Percentiles rank a stretch among this genome's conserved stretches.
phyloP scores from a whole-genome alignment of 2,888 invertebrate genomes.

The Schrankia costaestrigalis region DNA sequence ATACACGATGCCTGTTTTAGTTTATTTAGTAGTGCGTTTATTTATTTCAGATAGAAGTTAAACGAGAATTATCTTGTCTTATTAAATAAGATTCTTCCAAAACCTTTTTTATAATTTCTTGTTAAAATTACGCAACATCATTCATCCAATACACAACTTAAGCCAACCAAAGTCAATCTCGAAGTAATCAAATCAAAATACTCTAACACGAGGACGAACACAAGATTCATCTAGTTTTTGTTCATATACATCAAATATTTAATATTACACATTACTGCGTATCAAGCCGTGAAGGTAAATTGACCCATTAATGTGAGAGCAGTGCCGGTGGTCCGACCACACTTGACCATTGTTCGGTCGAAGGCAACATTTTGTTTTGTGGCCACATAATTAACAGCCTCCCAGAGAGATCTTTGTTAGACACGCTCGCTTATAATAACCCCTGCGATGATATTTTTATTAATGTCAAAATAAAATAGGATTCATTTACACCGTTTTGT shows the following conservation, averaged over 20 bases:
- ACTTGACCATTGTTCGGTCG: constrained; percentile 69
- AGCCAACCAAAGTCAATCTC: constrained; percentile 2
- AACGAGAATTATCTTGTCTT: no score
- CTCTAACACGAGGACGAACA: constrained; percentile 17
- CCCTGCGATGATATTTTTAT: constrained; percentile 79
- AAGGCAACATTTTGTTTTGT: constrained; percentile 72
- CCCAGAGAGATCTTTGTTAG: constrained; percentile 77
- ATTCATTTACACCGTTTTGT: constrained; percentile 52
- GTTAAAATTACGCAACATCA: not conserved
- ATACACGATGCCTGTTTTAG: no score
- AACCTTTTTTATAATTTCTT: not conserved
- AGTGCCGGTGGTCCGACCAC: constrained; percentile 69
- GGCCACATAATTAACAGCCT: constrained; percentile 77
- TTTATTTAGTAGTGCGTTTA: no score
- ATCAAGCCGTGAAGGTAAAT: constrained; percentile 49
- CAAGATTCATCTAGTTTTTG: constrained; percentile 26
- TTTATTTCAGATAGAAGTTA: no score
- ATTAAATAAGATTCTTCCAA: no score
- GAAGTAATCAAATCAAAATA: constrained; percentile 14
- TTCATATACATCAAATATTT: constrained; percentile 40
- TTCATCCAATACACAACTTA: not conserved
- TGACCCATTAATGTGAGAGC: constrained; percentile 45
- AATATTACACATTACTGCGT: constrained; percentile 45
- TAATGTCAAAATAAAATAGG: constrained; percentile 77
- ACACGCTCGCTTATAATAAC: constrained; percentile 78